phyloP scores from a whole-genome alignment of 2,797 vertebrate species.

The Acanthis flammea region DNA sequence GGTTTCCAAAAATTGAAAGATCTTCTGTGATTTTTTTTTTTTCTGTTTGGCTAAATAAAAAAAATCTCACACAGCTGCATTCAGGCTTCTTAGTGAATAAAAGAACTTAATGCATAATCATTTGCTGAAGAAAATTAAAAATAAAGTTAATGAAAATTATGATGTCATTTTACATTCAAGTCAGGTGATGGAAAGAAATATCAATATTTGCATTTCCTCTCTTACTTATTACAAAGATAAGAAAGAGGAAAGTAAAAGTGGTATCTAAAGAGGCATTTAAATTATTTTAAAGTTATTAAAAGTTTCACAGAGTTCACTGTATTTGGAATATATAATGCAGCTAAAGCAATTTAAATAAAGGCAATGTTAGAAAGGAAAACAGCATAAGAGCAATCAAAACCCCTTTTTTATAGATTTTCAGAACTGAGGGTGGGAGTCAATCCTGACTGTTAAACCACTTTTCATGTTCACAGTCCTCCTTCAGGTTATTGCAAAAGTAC shows the following conservation, averaged over 20 bases:
- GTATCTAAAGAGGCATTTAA: neutral
- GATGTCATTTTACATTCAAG: neutral
- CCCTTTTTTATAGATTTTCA: neutral
- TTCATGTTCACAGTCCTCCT: neutral
- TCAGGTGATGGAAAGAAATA: neutral
- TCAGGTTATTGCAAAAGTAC: neutral
- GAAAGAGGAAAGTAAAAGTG: neutral
- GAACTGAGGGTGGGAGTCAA: neutral
- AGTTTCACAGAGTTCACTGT: neutral
- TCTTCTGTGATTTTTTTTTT: fast-evolving
- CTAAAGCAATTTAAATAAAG: neutral
- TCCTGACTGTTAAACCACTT: neutral
- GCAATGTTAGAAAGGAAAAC: neutral
- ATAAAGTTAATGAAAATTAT: neutral
- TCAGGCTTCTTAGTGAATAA: neutral
- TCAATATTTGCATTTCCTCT: neutral
- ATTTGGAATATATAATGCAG: neutral
- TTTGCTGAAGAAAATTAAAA: neutral
- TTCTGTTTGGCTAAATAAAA: neutral
- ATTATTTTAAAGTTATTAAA: neutral
- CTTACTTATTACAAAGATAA: neutral
- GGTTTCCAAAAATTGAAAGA: neutral
- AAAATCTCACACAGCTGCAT: neutral
- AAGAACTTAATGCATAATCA: neutral
- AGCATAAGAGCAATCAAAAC: neutral